Evolutionary conservation across 1,140 invertebrate genomes (phyloP).

Genomic region (Drosophila ogumai): DNA sequence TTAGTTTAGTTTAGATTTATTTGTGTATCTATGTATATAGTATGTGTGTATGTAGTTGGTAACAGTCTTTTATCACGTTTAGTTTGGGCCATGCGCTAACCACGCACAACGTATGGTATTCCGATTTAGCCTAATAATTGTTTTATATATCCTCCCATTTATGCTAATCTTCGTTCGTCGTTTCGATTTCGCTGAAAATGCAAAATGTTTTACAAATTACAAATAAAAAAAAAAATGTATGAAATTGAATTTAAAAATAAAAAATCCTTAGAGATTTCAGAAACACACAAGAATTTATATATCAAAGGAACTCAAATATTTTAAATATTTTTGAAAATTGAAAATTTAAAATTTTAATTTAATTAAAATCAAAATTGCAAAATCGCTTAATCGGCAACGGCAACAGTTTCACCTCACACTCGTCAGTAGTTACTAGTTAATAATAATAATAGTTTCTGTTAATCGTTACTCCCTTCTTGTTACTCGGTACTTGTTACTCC

Average conservation of each 20-base stretch:
- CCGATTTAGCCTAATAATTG: constrained; percentile 39
- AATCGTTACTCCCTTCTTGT: not conserved
- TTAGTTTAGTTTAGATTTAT: constrained; percentile 32
- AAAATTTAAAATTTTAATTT: not conserved
- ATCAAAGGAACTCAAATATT: not conserved
- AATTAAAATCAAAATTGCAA: constrained; percentile 3
- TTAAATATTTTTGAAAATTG: not conserved
- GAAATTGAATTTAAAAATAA: not conserved
- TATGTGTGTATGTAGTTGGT: constrained; percentile 58
- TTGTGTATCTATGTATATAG: constrained; percentile 33
- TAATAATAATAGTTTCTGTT: not conserved
- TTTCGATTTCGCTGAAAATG: constrained; percentile 14
- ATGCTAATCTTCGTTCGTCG: constrained; percentile 11
- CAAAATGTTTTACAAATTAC: not conserved
- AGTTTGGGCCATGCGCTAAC: constrained; percentile 63
- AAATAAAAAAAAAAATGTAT: not conserved
- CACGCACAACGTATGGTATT: constrained; percentile 55
- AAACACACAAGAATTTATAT: not conserved
- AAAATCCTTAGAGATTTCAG: not conserved
- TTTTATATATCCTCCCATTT: constrained; percentile 35
- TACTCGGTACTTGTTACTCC: constrained; percentile 3
- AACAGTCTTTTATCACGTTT: constrained; percentile 82
- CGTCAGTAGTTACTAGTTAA: not conserved
- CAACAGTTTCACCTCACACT: constrained; percentile 9
- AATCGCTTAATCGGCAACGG: constrained; percentile 24